These are phyloP conservation scores for Drosophila repletoides DNA, from an alignment of 1,140 invertebrate genomes.

Conservation along the genomic window DNA sequence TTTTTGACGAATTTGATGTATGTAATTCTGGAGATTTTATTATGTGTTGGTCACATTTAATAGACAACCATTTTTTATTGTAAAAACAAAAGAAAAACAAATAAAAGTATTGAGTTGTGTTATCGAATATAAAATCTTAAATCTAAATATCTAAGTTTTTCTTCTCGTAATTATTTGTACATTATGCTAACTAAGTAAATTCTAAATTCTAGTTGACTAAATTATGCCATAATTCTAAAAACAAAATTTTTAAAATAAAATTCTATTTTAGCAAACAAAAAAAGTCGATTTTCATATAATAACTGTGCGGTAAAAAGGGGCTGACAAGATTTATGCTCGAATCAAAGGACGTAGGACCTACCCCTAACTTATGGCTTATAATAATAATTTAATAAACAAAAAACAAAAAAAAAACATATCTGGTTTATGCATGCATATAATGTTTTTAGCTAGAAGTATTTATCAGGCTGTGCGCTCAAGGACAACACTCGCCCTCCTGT, in stretches of 20 bases:
- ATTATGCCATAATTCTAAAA: slow-evolving; percentile 61
- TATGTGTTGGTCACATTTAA: slow-evolving; percentile 27
- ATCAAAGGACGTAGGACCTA: background rate
- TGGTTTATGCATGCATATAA: slow-evolving; percentile 1
- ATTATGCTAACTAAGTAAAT: slow-evolving; percentile 72
- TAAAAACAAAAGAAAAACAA: background rate
- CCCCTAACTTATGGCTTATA: background rate
- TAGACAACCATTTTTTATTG: slow-evolving; percentile 35
- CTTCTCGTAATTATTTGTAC: slow-evolving; percentile 76
- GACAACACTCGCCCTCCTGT: slow-evolving; percentile 63
- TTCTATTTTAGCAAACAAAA: slow-evolving; percentile 51
- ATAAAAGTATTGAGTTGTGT: slow-evolving; percentile 61
- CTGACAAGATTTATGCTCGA: slow-evolving; percentile 36
- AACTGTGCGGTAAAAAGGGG: slow-evolving; percentile 49
- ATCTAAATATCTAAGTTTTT: slow-evolving; percentile 45
- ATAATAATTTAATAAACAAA: background rate
- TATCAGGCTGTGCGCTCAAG: slow-evolving; percentile 29
- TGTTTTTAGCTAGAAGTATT: background rate
- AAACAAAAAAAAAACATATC: slow-evolving; percentile 5
- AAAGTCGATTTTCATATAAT: slow-evolving; percentile 32
- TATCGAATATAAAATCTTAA: slow-evolving; percentile 42
- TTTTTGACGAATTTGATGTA: slow-evolving; percentile 62
- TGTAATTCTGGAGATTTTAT: slow-evolving; percentile 67
- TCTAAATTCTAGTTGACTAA: slow-evolving; percentile 67
- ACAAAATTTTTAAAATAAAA: slow-evolving; percentile 62